Evolutionary conservation across 53 echinoderm and acorn worm species (phyloP), one percentile per base, ranked within the genome.

Genomic region (Zoroaster sp.): DNA sequence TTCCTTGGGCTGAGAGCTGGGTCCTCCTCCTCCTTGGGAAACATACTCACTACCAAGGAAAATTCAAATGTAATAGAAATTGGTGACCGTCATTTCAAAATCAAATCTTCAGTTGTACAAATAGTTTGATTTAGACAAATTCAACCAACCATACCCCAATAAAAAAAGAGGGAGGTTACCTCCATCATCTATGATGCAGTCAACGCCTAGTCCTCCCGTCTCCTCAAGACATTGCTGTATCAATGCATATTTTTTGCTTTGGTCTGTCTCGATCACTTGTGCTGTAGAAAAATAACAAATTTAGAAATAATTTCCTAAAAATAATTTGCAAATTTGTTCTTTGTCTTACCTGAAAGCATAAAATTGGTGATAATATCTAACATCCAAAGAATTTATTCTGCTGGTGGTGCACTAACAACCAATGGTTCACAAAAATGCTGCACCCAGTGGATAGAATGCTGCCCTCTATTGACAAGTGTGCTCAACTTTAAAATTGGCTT

Each of bases 131-230:
- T n/a, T n/a, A n/a, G n/a, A n/a, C n/a, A n/a, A n/a, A n/a, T n/a
- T n/a, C n/a, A n/a, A n/a, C n/a, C n/a, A n/a, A n/a, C n/a, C n/a
- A n/a, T n/a, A n/a, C n/a, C n/a, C n/a, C n/a, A n/a, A n/a, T n/a
- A n/a, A n/a, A n/a, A n/a, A n/a, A n/a, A n/a, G n/a, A n/a, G n/a
- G n/a, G n/a, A n/a, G n/a, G n/a, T 75, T 85, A 99, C 99, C 99
- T 80, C 99, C 99, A 90, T 89, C 83, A 81, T 99, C 99, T 23
- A 99, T 69, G 69, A 99, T 91, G 75, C 91, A 89, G 49, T 96
- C 99, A 20, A 99, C 93, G 39, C 99, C 99, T 13, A 99, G 88
- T 0, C 99, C 99, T 38, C 99, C 99, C 6, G 94, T 99, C 51
- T 96, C 99, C 49, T 99, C 99, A 43, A 96, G 51, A 42, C 99